Percentiles rank a stretch among this genome's conserved stretches.
These are phyloP conservation scores for Orchestia grillus DNA, from an alignment of 1,140 invertebrate species.

Conservation along the genomic window DNA sequence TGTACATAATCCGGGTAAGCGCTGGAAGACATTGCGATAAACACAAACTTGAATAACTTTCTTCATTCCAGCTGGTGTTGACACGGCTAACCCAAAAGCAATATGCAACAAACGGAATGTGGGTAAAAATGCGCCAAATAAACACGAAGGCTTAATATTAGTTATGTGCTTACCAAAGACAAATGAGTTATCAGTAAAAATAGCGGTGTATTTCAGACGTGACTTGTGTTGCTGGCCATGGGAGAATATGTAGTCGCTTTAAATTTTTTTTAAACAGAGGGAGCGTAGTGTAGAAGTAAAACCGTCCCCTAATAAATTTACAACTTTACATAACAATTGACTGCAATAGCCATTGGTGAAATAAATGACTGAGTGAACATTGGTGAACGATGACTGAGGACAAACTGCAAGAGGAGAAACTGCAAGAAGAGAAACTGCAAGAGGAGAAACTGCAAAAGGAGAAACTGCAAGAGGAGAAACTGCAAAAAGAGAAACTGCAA, in stretches of 20 bases:
- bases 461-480: too few relatives aligned
- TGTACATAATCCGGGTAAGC: background rate
- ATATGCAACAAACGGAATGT: background rate
- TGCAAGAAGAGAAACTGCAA: too few relatives aligned
- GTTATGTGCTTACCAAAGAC: background rate
- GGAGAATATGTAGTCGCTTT: background rate
- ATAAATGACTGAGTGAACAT: background rate
- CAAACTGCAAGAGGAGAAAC: too few relatives aligned
- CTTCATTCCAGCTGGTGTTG: background rate
- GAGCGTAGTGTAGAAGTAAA: background rate
- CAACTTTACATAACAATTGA: background rate
- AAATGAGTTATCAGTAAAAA: background rate
- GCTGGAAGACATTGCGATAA: background rate
- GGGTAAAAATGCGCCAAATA: background rate
- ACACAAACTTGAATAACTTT: background rate
- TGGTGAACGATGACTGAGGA: background rate
- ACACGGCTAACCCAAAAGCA: background rate
- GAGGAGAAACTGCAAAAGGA: too few relatives aligned
- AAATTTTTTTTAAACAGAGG: background rate
- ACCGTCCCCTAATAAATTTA: background rate
- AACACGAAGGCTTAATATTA: background rate
- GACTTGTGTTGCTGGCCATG: background rate
- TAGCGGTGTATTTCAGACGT: background rate
- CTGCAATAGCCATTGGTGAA: background rate
- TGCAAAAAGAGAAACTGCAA: background rate